These are phyloP conservation scores for Elysia crispata DNA, from an alignment of 2,888 invertebrate genomes.

Conservation along the genomic window DNA sequence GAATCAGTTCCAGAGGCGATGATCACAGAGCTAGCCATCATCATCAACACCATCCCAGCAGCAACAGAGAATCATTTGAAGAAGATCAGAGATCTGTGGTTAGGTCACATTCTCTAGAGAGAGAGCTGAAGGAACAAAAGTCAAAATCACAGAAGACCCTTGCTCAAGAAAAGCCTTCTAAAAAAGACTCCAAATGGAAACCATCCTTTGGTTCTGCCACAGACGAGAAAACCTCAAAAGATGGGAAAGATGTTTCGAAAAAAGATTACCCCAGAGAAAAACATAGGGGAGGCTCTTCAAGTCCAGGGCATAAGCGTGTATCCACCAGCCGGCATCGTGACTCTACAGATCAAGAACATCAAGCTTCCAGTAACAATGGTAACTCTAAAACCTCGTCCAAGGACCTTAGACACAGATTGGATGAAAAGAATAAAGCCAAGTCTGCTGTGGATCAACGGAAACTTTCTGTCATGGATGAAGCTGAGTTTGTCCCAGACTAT, in stretches of 20 bases:
- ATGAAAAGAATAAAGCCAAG: conserved; percentile 47
- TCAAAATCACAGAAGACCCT: not conserved
- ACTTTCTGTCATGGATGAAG: conserved; percentile 71
- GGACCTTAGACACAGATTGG: conserved; percentile 50
- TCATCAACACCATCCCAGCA: conserved; percentile 18
- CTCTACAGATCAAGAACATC: conserved; percentile 10
- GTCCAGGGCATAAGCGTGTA: conserved; percentile 26
- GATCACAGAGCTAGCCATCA: conserved; percentile 24
- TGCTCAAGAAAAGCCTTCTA: conserved; percentile 18
- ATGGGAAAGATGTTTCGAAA: conserved; percentile 13
- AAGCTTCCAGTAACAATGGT: conserved; percentile 11
- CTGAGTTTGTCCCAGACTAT: conserved; percentile 73
- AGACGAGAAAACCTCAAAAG: conserved; percentile 29
- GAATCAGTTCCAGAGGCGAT: conserved; percentile 23
- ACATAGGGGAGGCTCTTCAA: conserved; percentile 24
- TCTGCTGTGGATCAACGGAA: conserved; percentile 59
- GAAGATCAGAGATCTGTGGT: conserved; percentile 48
- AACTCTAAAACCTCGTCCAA: conserved; percentile 40
- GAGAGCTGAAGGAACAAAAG: conserved; percentile 39
- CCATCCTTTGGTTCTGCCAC: not conserved
- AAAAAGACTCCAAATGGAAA: not conserved
- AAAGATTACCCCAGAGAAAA: conserved; percentile 31
- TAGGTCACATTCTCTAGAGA: conserved; percentile 39
- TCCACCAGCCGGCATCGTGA: not conserved
- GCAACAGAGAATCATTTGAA: conserved; percentile 26